Conservation (phyloP, 2,113 vertebrate species). For the Noctilio leporinus region DNA sequence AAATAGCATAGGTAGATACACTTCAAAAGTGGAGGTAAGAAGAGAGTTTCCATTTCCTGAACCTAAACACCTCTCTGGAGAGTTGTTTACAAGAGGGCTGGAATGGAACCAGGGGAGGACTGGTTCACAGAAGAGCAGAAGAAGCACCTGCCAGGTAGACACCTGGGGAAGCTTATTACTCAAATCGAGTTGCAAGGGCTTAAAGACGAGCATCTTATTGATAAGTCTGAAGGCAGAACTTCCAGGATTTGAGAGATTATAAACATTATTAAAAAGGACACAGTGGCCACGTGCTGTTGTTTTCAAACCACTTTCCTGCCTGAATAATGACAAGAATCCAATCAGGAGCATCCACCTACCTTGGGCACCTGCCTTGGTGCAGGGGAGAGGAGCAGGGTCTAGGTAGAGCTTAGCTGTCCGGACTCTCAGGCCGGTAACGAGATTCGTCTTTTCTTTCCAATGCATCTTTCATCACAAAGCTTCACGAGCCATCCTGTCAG, state of each 20-base stretch:
- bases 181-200: too few species aligned
- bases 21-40: too few species aligned
- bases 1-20: not conserved
- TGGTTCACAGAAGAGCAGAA: not conserved
- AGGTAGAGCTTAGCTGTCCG: not conserved
- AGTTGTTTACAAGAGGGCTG: not conserved
- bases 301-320: not conserved
- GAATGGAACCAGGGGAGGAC: not conserved
- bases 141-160: not conserved
- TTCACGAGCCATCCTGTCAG: constrained; percentile 4
- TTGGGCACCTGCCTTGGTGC: not conserved
- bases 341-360: not conserved
- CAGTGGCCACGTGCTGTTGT: too few species aligned
- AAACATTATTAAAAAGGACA: not conserved
- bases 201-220: not conserved
- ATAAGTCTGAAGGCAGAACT: not conserved
- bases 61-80: not conserved
- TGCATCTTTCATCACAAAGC: constrained; percentile 5
- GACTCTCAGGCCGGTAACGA: not conserved
- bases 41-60: not conserved
- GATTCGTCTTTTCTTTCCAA: not conserved
- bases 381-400: not conserved
- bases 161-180: not conserved
- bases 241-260: not conserved
- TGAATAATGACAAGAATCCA: not conserved